Base-by-base conservation (phyloP, 2,797 vertebrate species). In the Oreochromis grahami region DNA sequence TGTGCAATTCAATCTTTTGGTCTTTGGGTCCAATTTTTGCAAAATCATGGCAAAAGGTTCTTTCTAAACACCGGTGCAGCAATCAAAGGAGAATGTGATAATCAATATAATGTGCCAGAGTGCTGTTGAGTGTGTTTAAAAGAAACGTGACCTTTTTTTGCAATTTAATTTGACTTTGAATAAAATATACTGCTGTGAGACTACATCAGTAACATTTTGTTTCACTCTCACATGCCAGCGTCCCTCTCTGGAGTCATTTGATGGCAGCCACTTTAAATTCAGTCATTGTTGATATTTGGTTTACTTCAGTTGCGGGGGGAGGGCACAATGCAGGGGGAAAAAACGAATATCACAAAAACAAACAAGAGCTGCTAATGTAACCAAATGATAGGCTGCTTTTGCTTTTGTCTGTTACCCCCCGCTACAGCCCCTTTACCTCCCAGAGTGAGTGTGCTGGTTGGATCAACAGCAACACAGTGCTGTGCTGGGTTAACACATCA, bases 131-230 rank as follows among this genome's bases (percentile, higher is more conserved):
- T 45, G 55, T 34, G 43, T 78, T 65, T 48, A 24, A 79, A 68
- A 50, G 52, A 79, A 87, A 80, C 32, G 50, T 82, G 76, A 79
- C 78, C 60, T 85, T 89, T 91, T 32, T 17, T 17, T 43, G 26
- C 52, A 19, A 45, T 80, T 86, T 55, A 72, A 60, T 82, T 80
- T 78, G 5, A 76, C 68, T 84, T 76, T 86, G 77, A 80, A 85
- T 91, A 76, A 81, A 85, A 82, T n/a, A 63, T n/a, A 78, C 72
- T 36, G 82, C 86, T 86, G 82, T 77, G 87, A 79, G 68, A 90
- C 78, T 29, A 58, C 80, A 88, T 86, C 58, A 56, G 83, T 51
- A 77, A 82, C 55, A 76, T 58, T 80, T 84, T 74, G 43, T 48
- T 48, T 72, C 68, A 48, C 41, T 48, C 24, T 48, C 9, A 48